Evolutionary conservation across 2,797 vertebrate species (phyloP), one percentile per base, ranked within the genome.

Genomic region (Esox masquinongy): DNA sequence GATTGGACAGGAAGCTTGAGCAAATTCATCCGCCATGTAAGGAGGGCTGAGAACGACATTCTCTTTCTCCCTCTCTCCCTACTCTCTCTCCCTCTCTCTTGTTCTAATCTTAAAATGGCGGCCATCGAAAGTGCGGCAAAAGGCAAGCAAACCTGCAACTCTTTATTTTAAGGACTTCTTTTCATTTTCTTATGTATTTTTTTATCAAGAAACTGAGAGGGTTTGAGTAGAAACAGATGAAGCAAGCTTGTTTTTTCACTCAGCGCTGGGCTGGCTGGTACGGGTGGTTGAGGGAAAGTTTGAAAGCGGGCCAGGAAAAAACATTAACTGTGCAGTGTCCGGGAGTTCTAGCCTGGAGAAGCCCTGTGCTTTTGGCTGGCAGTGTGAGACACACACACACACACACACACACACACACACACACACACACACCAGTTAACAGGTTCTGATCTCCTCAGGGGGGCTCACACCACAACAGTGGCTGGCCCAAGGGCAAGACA

Each of bases 141-240:
- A 80, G 90, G 84, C 81, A 88, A 88, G 85, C 87, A 78, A 90
- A 92, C 89, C 74, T 82, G 83, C 86, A 84, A 80, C 85, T 69
- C n/a, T 66, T 73, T 67, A 72, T 77, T 77, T 72, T 76, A 85
- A 80, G 74, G 17, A 73, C 67, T 83, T 82, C 26, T 74, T 77
- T 79, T 73, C 64, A 63, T 77, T 73, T 74, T 89, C 88, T 91
- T 75, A 74, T 75, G 72, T 34, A 76, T 75, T 90, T 83, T 85
- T 73, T 70, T 69, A 82, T 90, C 68, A 89, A 88, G 87, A 93
- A 93, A 92, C 92, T 50, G 70, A 92, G 89, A 86, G 14, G 90
- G 88, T 93, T 92, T 96, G 95, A 96, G 95, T 94, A 93, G 92
- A 95, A 95, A 95, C 95, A 96, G 94, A 96, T 95, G 93, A 92